Conservation (phyloP, 2,113 vertebrate genomes). For the Myrmecophaga tridactyla region DNA sequence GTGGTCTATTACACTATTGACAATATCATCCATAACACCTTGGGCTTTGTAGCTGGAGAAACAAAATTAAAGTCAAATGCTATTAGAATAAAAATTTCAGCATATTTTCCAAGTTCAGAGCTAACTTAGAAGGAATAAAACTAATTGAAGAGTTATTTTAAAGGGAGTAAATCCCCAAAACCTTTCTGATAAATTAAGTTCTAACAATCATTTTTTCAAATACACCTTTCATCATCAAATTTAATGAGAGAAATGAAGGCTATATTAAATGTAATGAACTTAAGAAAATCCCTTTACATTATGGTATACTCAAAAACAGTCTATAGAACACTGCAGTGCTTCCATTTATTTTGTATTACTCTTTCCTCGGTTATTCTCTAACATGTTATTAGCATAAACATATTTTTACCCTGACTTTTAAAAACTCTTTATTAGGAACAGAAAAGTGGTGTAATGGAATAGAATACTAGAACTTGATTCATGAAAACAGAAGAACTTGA, state of each 20-base stretch:
- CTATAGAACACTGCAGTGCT: neutral
- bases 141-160: neutral
- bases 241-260: neutral
- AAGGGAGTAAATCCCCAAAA: neutral
- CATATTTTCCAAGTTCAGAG: neutral
- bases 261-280: neutral
- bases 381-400: neutral
- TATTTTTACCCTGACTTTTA: neutral
- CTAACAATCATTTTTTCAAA: neutral
- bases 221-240: neutral
- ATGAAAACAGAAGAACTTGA: neutral
- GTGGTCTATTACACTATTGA: constrained; percentile 86
- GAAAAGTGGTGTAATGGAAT: neutral
- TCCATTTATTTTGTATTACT: neutral
- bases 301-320: neutral
- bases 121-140: neutral
- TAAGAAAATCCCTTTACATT: neutral
- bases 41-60: constrained; percentile 89
- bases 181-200: constrained; percentile 11
- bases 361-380: neutral
- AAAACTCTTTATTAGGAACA: neutral
- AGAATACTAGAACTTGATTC: neutral
- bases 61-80: constrained; percentile 26
- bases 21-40: constrained; percentile 84
- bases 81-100: constrained; percentile 9